Evolutionary conservation across 53 echinoderm and acorn worm species (phyloP), one percentile per base, ranked within the genome.

Genomic region (Paelopatides confundens): DNA sequence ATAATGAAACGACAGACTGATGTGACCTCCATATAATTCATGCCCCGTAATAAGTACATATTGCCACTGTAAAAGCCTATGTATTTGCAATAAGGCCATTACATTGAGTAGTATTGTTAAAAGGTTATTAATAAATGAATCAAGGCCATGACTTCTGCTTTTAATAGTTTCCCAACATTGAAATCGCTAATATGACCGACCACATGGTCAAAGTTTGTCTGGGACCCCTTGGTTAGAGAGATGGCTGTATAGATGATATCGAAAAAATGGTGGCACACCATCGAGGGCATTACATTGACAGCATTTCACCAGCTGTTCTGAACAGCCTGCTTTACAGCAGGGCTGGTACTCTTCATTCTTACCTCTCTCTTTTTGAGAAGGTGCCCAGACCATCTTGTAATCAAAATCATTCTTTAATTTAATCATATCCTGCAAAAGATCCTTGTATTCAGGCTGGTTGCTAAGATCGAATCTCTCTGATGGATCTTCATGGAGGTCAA

Each of bases 311-410:
- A 98, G 92, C 4, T 51, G 53, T 47, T 92, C 90, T 11, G 81
- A 71, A 71, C 98, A 98, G 9, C 92, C 94, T 49, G 64, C 35
- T 33, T 86, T 95, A 65, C 98, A 98, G 82, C 98, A 98, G 5
- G 98, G 98, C 81, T 98, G 94, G 18, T 90, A 95, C 24, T 40
- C 54, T 10, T 74, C 34, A 31, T 87, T 91, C 58, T 87, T 63
- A 2, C 85, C 90, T 31, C 76, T 87, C 32, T 69, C 47, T 27
- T 65, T 32, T 63, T 91, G 91, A 18, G 91, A 87, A 43, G 88
- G 90, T 1, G 90, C 94, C 98, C 98, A 98, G 0, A 67, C 77
- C 94, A 98, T 89, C 12, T 85, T 86, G 17, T 58, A 62, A 46
- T 95, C 94, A 82, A 93, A 93, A 18, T 91, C 40, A 11, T 33